phyloP scores from a whole-genome alignment of 2,888 invertebrate genomes.

The Cantharis rustica region DNA sequence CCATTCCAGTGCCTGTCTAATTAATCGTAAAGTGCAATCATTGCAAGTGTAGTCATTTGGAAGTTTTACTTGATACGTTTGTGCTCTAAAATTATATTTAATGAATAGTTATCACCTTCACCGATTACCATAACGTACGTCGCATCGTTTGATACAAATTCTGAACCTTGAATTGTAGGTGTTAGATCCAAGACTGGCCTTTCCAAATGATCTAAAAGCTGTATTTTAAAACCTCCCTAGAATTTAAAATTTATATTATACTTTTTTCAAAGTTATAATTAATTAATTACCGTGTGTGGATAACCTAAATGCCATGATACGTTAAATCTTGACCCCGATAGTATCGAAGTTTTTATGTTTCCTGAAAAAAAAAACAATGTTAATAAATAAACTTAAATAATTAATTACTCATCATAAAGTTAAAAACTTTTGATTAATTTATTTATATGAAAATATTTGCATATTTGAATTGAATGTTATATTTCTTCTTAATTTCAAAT shows the following conservation, averaged over 20 bases:
- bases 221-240: conserved; percentile 90
- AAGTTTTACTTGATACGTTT: conserved; percentile 78
- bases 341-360: conserved; percentile 75
- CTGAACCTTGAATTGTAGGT: conserved; percentile 77
- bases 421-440: background rate
- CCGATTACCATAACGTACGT: conserved; percentile 72
- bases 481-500: too few species aligned
- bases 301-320: conserved; percentile 94
- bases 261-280: background rate
- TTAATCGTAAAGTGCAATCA: conserved; percentile 87
- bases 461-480: too few species aligned
- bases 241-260: conserved; percentile 46
- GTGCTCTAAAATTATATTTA: conserved; percentile 67
- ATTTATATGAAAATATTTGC: background rate
- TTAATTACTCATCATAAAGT: background rate
- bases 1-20: conserved; percentile 93
- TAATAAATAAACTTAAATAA: conserved; percentile 10
- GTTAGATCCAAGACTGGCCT: conserved; percentile 84
- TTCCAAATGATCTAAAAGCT: conserved; percentile 84
- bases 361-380: conserved; percentile 64
- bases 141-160: conserved; percentile 80
- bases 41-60: conserved; percentile 83
- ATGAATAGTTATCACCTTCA: conserved; percentile 4
- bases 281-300: conserved; percentile 78
- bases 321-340: conserved; percentile 83